phyloP scores from a whole-genome alignment of 2,113 vertebrate species.

The Albula goreensis region DNA sequence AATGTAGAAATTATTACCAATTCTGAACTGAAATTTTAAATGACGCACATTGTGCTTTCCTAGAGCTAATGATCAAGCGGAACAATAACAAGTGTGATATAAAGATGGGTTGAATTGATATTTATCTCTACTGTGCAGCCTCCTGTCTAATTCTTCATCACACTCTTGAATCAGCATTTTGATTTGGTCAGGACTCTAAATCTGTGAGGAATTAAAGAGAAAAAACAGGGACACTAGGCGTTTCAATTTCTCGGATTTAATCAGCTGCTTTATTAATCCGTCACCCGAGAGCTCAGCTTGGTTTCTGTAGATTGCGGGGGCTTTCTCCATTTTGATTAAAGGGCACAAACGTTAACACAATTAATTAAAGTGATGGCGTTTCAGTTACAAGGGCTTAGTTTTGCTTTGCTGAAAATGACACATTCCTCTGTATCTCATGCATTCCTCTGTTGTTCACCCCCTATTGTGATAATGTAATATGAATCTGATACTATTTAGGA shows the following conservation, averaged over 20 bases:
- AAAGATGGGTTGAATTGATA: not conserved
- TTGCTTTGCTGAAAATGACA: constrained; percentile 36
- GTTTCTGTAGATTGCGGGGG: constrained; percentile 21
- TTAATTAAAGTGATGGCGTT: constrained; percentile 45
- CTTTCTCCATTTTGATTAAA: constrained; percentile 41
- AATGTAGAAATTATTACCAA: too few relatives aligned
- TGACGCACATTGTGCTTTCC: too few relatives aligned
- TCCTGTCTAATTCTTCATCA: not conserved
- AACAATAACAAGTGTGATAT: not conserved
- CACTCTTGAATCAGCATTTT: constrained; percentile 16
- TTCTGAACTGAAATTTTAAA: too few relatives aligned
- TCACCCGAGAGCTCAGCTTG: constrained; percentile 42
- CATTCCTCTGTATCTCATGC: constrained; percentile 30
- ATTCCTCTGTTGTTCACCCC: not conserved
- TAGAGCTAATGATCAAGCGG: too few relatives aligned
- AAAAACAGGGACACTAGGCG: constrained; percentile 37
- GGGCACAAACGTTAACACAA: constrained; percentile 24
- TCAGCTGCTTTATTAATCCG: constrained; percentile 50
- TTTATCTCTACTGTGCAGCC: not conserved
- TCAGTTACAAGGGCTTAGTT: constrained; percentile 41
- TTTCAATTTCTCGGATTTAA: constrained; percentile 43
- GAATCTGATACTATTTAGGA: constrained; percentile 17
- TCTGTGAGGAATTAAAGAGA: constrained; percentile 43
- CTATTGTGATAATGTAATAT: constrained; percentile 13
- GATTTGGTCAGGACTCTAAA: constrained; percentile 23